Percentiles rank a stretch among this genome's conserved stretches.
Evolutionary conservation across 2,888 invertebrate species (phyloP).

Genomic region (Brachynemurus nebulosus): DNA sequence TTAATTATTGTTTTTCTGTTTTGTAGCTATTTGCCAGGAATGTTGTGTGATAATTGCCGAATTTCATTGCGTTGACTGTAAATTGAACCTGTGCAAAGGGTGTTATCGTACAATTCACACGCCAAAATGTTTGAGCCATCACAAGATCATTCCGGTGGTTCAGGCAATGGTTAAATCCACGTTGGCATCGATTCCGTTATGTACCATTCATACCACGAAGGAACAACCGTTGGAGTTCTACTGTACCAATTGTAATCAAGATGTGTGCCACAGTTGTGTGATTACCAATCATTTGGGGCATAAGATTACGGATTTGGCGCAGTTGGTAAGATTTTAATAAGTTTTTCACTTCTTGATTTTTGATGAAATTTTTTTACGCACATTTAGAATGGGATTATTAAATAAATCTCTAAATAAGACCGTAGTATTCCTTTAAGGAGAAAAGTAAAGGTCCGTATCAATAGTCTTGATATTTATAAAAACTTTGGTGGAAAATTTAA

Average conservation of each 20-base stretch:
- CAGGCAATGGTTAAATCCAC: neutral
- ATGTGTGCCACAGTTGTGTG: conserved; percentile 32
- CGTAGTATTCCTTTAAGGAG: too few species aligned
- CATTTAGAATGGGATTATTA: too few species aligned
- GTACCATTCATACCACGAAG: conserved; percentile 25
- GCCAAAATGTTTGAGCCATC: conserved; percentile 12
- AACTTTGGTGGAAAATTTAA: too few species aligned
- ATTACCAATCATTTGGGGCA: conserved; percentile 29
- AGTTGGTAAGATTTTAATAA: conserved; percentile 31
- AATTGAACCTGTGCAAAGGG: neutral
- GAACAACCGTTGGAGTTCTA: conserved; percentile 25
- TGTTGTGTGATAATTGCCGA: neutral
- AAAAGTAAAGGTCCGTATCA: too few species aligned
- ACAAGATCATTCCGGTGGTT: conserved; percentile 17
- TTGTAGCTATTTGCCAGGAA: neutral
- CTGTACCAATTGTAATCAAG: conserved; percentile 29
- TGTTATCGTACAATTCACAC: neutral
- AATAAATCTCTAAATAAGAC: too few species aligned
- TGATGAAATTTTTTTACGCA: too few species aligned
- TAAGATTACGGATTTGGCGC: conserved; percentile 19
- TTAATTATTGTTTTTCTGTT: neutral
- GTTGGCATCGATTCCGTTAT: conserved; percentile 15
- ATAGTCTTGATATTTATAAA: too few species aligned
- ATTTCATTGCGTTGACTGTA: neutral
- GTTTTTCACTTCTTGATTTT: too few species aligned